A percentile compares a stretch with the other conserved stretches of the same genome.
These are phyloP conservation scores for Plutomurus gul DNA, from an alignment of 1,140 invertebrate species.

Conservation along the genomic window DNA sequence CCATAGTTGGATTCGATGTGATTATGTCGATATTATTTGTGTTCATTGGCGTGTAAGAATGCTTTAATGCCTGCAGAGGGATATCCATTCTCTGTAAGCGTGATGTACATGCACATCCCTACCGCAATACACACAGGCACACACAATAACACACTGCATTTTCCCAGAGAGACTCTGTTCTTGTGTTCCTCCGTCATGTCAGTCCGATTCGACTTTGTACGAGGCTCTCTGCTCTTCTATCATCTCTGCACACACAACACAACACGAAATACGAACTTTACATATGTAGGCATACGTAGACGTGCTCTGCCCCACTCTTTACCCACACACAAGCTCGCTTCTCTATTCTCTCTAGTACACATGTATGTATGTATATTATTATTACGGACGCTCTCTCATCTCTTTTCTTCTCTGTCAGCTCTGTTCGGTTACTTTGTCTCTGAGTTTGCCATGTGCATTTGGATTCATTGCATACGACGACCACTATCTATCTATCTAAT, in stretches of 20 bases:
- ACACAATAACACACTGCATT: constrained; percentile 35
- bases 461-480: not conserved
- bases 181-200: no score
- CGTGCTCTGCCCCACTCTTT: no score
- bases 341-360: no score
- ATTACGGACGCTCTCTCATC: no score
- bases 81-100: constrained; percentile 44
- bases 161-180: constrained; percentile 51
- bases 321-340: no score
- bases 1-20: constrained; percentile 47
- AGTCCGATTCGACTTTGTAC: no score
- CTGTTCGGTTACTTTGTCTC: not conserved
- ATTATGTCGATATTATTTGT: constrained; percentile 55
- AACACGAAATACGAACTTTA: no score
- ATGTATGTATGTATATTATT: no score
- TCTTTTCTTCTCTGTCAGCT: no score
- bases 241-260: no score
- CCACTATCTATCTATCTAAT: not conserved
- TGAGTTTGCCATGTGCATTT: not conserved
- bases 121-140: constrained; percentile 41
- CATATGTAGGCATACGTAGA: no score
- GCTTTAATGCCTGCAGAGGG: constrained; percentile 53
- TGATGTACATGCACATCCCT: constrained; percentile 38
- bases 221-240: no score
- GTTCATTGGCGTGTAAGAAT: constrained; percentile 55